Evolutionary conservation across 2,888 invertebrate species (phyloP), one percentile per base, ranked within the genome.

Genomic region (Lepidocyrtoides sp.): DNA sequence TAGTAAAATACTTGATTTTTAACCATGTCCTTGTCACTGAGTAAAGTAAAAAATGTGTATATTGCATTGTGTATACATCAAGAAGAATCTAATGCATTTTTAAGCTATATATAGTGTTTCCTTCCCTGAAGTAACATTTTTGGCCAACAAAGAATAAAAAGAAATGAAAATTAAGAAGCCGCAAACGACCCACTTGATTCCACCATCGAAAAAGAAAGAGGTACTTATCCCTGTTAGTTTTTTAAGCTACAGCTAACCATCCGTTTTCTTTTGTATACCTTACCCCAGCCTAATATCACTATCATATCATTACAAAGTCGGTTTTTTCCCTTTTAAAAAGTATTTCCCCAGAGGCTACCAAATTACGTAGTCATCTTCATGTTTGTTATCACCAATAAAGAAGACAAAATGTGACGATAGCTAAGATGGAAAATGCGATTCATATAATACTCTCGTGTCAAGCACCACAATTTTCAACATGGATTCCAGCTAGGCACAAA

Each of bases 131-230:
- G 51, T 32, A 77, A 51, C 29, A 36, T 69, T 79, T 81, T 23
- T 44, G 36, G 57, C 3, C 48, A 54, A 57, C 41, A 82, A 72
- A 44, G 20, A 54, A 69, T 41, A 81, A 57, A 63, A 44, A 54
- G 20, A 44, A 86, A 77, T 66, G 57, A 48, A 82, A 72, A 79
- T 79, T 69, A 87, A 81, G 81, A 81, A 89, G 89, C 72, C 89
- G 81, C 79, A 88, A 81, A 88, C 66, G 66, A 79, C 81, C 87
- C 79, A 82, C 82, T 89, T 89, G 82, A 89, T 82, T 89, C 82
- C 26, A 60, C 81, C 51, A 60, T 44, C 60, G 8, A 60, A 23
- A 51, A 10, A 60, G 10, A 63, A 44, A 44, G 60, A 36, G 57
- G 41, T 54, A 72, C 54, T 83, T 85, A 41, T 75, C 63, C 57